A percentile compares a stretch with the other conserved stretches of the same genome.
These are phyloP conservation scores for Neomicropteryx cornuta DNA, from an alignment of 1,140 invertebrate genomes.

Conservation along the genomic window DNA sequence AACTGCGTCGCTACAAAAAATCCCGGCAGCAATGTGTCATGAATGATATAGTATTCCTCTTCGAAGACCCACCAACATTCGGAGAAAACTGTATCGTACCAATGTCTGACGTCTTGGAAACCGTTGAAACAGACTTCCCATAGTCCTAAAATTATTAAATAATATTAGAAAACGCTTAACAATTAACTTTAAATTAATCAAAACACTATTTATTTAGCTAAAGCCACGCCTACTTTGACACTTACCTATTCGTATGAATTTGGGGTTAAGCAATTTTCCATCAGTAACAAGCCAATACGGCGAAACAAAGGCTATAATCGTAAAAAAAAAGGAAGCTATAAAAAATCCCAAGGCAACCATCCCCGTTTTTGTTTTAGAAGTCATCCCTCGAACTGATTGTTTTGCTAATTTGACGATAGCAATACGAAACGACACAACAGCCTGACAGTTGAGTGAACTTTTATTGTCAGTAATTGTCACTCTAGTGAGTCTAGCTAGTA, in stretches of 20 bases:
- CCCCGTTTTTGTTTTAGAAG: conserved; percentile 47
- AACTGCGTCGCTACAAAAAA: conserved; percentile 92
- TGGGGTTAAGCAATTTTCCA: conserved; percentile 62
- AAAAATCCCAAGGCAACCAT: conserved; percentile 57
- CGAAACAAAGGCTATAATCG: conserved; percentile 81
- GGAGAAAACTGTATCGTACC: conserved; percentile 61
- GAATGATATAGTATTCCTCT: conserved; percentile 86
- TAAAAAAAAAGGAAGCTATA: conserved; percentile 55
- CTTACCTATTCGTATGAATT: conserved; percentile 73
- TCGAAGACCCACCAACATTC: conserved; percentile 90
- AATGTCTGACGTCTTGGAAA: conserved; percentile 69
- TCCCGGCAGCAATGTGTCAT: conserved; percentile 68
- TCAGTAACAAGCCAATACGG: conserved; percentile 89
- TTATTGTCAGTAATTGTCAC: too few relatives aligned
- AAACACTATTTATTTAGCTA: neutral
- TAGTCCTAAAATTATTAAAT: conserved; percentile 53
- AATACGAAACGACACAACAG: too few relatives aligned
- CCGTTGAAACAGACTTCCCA: conserved; percentile 86
- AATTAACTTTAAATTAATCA: conserved; percentile 10
- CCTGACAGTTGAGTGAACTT: too few relatives aligned
- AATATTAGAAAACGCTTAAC: conserved; percentile 5
- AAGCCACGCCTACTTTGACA: conserved; percentile 12
- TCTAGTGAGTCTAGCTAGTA: too few relatives aligned
- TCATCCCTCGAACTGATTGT: too few relatives aligned
- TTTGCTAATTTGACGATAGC: too few relatives aligned